Conservation (phyloP, 2,888 invertebrate genomes). For the Caenorhabditis japonica region DNA sequence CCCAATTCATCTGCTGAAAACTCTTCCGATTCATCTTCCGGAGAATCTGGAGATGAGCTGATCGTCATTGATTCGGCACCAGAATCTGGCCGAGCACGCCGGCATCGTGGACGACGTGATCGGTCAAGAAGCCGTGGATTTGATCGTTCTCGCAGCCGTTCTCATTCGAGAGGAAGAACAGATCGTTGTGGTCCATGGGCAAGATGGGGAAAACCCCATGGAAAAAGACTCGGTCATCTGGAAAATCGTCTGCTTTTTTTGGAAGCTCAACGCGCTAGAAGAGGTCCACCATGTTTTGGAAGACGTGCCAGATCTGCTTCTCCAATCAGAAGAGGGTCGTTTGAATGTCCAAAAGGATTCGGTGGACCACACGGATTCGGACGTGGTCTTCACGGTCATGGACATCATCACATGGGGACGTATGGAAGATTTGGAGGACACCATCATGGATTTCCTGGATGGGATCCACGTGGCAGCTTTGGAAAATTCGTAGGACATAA, state of each 20-base stretch:
- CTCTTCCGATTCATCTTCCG: constrained; percentile 19
- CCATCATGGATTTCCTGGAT: constrained; percentile 9
- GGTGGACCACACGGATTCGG: no score
- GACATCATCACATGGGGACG: no score
- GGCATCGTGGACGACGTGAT: constrained; percentile 5
- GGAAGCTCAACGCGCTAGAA: constrained; percentile 6
- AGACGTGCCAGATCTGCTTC: constrained; percentile 32
- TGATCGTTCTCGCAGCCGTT: constrained; percentile 16
- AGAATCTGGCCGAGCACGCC: neutral
- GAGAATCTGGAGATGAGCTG: constrained; percentile 22
- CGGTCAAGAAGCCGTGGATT: constrained; percentile 24
- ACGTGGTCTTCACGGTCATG: constrained; percentile 2
- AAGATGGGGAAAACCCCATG: neutral
- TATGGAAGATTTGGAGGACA: neutral
- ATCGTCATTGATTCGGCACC: neutral
- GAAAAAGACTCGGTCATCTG: constrained; percentile 4
- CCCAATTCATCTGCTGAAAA: constrained; percentile 14
- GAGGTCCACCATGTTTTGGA: constrained; percentile 12
- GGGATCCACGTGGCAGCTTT: neutral
- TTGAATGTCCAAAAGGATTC: constrained; percentile 11
- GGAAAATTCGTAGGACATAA: constrained; percentile 8
- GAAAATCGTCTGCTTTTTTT: neutral
- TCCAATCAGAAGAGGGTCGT: constrained; percentile 6
- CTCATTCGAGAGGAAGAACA: constrained; percentile 8
- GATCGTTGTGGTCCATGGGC: neutral